Evolutionary conservation across 2,888 invertebrate species (phyloP), one percentile per base, ranked within the genome.

Genomic region (Trimorus sp.): DNA sequence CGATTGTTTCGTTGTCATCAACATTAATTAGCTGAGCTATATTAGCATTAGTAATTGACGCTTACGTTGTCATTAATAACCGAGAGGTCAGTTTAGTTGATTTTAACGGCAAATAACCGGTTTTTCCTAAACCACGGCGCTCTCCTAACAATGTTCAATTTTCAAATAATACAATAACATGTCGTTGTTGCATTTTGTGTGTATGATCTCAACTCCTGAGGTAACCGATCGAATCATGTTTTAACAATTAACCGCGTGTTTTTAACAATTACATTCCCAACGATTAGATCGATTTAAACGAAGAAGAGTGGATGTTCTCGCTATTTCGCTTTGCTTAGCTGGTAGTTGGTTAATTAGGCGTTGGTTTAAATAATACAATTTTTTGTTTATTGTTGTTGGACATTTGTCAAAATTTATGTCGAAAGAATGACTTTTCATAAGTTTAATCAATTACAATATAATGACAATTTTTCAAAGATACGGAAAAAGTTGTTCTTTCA

Each of bases 151-250:
- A 75, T 58, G 56, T 65, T 77, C 40, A 76, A 51, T 82, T 83
- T 73, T 68, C 58, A 69, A 79, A 75, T 82, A 77, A 76, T 80
- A 77, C 78, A 82, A 85, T 84, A 86, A 85, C 83, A 84, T 82
- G 26, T 65, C 83, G 26, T 65, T 49, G 78, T 85, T 86, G 85
- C 85, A 85, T 89, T n/a, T 89, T 87, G 86, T 86, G 88, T 89
- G 87, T 89, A 87, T 90, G 89, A 91, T 91, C 90, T 91, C 91
- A 90, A 87, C 92, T 92, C 92, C 92, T 91, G 92, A 92, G 92
- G 92, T 91, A 91, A 89, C 88, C 85, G 86, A 86, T 65, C 40
- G 26, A 87, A 85, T 87, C 87, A 86, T 83, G 84, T 86, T 63
- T 36, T 74, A 59, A 65, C 65, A 71, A 89, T 88, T 88, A 88